Base-by-base conservation (phyloP, 2,888 invertebrate species). In the Drosophila lacicola region DNA sequence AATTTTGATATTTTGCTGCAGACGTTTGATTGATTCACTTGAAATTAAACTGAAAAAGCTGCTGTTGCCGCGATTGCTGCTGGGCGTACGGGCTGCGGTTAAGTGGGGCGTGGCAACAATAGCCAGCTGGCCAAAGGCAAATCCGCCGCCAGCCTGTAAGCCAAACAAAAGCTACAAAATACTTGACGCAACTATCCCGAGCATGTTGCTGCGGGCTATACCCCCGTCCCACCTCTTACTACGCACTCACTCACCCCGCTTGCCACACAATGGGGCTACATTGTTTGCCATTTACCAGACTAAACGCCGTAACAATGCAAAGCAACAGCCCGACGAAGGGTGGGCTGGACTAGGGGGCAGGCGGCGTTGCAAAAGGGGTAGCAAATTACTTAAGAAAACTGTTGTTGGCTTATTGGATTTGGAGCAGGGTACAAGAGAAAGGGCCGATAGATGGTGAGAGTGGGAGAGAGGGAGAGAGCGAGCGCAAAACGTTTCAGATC, bases 381-480 rank as follows among this genome's bases (percentile, higher is more conserved):
- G 75, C 81, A 86, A 86, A 86, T 86, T 86, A 88, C 87, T 86
- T 86, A 77, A 78, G 84, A 75, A 83, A 86, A 86, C 89, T 83
- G 85, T 85, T 88, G 77, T 75, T 85, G 87, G 81, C 84, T 88
- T 88, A 85, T 85, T 88, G 84, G 85, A 88, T 85, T 85, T 86
- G 79, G 75, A 70, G 57, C 60, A n/a, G 56, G 37, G 41, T 33
- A 33, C 36, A 60, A 29, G 29, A 33, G 13, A 42, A 19, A 13
- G n/a, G 29, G 2, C 29, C 8, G 29, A 3, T 37, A 13, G 4
- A 44, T 34, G 45, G 61, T 10, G 11, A 14, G 47, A 6, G 37
- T 13, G 9, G 9, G 10, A 36, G 19, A 6, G 37, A n/a, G 9
- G 9, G 10, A 36, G 19, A 36, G 41, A 13, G 37, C n/a, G 21